A percentile compares a stretch with the other conserved stretches of the same genome.
Evolutionary conservation across 2,113 vertebrate species (phyloP).

Genomic region (Galemys pyrenaicus): DNA sequence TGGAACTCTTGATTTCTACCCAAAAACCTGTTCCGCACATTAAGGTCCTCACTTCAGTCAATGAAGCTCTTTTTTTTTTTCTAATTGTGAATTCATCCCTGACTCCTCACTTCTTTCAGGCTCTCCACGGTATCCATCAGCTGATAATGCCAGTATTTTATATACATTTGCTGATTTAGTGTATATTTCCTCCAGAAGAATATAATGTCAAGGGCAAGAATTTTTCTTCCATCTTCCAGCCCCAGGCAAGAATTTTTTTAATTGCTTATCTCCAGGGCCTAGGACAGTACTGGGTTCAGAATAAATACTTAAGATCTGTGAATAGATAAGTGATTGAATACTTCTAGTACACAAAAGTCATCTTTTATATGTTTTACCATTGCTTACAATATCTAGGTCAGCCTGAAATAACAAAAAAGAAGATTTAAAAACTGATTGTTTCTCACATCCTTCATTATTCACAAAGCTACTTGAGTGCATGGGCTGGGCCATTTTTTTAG

Average conservation of each 20-base stretch:
- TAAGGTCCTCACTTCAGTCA: background rate
- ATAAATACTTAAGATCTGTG: background rate
- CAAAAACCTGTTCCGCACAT: background rate
- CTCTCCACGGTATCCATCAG: background rate
- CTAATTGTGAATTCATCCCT: background rate
- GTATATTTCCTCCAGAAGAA: background rate
- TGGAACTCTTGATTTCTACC: background rate
- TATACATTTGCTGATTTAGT: background rate
- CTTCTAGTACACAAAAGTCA: background rate
- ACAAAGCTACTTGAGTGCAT: background rate
- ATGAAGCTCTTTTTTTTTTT: background rate
- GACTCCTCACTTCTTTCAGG: background rate
- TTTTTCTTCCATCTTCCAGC: background rate
- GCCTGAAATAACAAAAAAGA: background rate
- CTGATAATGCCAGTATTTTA: background rate
- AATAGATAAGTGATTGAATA: slow-evolving; percentile 7
- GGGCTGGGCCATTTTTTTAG: background rate
- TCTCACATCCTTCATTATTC: slow-evolving; percentile 12
- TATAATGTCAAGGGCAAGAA: background rate
- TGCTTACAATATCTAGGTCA: background rate
- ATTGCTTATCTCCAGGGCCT: background rate
- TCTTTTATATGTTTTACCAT: background rate
- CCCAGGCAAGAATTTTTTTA: background rate
- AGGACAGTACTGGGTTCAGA: background rate
- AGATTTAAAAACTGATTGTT: background rate